A percentile compares a stretch with the other conserved stretches of the same genome.
These are phyloP conservation scores for Oenanthe oenanthe DNA, from an alignment of 2,113 vertebrate species.

Conservation along the genomic window DNA sequence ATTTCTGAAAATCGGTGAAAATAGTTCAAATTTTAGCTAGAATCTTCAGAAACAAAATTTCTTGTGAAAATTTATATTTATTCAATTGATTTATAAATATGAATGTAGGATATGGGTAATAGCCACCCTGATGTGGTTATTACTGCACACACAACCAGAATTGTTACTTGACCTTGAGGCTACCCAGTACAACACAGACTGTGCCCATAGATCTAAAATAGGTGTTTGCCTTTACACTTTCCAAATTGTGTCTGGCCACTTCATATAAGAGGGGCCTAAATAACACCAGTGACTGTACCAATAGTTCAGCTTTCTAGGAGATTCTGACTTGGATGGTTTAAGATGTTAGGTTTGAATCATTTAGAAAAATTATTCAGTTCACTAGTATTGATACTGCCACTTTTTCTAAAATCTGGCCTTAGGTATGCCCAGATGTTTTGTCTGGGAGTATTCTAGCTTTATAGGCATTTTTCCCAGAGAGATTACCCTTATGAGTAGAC, in stretches of 20 bases:
- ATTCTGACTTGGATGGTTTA: not conserved
- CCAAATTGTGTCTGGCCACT: not conserved
- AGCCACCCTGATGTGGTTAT: not conserved
- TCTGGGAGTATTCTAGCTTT: not conserved
- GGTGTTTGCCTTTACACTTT: not conserved
- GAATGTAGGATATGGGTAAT: not conserved
- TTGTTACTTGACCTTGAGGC: not conserved
- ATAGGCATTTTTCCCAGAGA: not conserved
- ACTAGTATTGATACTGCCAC: not conserved
- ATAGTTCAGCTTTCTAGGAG: not conserved
- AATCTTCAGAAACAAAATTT: not conserved
- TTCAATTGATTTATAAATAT: not conserved
- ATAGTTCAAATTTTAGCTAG: not conserved
- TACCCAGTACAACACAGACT: not conserved
- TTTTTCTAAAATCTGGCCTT: not conserved
- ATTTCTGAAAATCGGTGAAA: not conserved
- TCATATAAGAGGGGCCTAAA: not conserved
- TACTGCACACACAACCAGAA: fast-evolving
- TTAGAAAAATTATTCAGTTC: not conserved
- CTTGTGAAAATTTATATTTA: not conserved
- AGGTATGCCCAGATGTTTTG: not conserved
- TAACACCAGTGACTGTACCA: not conserved
- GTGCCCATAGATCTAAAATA: not conserved
- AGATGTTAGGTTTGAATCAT: not conserved
- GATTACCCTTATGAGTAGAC: not conserved